Evolutionary conservation across 1,140 invertebrate genomes (phyloP).

Genomic region (Camponotus pennsylvanicus): DNA sequence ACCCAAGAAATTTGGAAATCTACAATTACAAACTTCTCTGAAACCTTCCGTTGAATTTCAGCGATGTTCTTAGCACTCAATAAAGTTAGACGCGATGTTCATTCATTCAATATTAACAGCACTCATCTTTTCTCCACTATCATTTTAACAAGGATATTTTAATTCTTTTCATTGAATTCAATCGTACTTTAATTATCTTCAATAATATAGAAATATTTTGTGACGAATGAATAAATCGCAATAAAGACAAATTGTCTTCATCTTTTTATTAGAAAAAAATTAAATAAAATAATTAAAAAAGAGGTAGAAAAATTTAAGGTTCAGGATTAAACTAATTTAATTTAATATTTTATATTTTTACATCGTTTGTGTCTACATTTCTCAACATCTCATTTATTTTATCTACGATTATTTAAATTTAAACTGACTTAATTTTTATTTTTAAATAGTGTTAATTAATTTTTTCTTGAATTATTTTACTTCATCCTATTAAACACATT

Average conservation of each 20-base stretch:
- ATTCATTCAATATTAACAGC: neutral
- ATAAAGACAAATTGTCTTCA: neutral
- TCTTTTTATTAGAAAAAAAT: constrained; percentile 4
- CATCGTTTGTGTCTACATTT: too few species aligned
- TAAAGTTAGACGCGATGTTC: constrained; percentile 10
- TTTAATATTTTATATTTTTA: too few species aligned
- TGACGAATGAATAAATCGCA: neutral
- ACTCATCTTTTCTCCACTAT: neutral
- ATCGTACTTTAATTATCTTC: neutral
- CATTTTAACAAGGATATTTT: neutral
- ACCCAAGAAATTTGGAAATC: constrained; percentile 39
- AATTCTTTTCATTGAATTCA: neutral
- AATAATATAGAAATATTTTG: neutral
- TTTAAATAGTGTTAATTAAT: too few species aligned
- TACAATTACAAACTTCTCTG: constrained; percentile 41
- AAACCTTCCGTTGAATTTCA: constrained; percentile 22
- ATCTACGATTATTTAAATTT: too few species aligned
- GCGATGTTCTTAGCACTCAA: constrained; percentile 25
- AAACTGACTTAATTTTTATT: too few species aligned
- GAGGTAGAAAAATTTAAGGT: too few species aligned
- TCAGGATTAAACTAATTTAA: too few species aligned
- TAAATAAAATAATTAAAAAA: too few species aligned
- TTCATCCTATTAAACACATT: too few species aligned
- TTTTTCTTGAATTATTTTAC: too few species aligned
- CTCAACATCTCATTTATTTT: too few species aligned